Evolutionary conservation across 1,140 invertebrate genomes (phyloP).

Genomic region (Pemphigus obesinymphae): DNA sequence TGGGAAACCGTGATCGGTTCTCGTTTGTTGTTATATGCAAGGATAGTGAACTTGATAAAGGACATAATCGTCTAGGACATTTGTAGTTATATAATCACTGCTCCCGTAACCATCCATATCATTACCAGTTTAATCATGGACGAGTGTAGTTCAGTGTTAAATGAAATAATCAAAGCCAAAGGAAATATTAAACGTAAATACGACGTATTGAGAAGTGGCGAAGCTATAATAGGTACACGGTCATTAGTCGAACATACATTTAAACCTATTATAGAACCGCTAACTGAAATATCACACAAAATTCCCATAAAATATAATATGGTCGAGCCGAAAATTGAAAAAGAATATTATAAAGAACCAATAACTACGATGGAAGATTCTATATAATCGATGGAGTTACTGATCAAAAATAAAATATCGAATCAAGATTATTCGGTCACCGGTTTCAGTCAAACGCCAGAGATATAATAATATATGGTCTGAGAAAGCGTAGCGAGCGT

Average conservation of each 20-base stretch:
- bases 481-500: not conserved
- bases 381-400: not conserved
- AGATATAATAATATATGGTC: not conserved
- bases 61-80: too few relatives aligned
- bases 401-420: not conserved
- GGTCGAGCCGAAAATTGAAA: not conserved
- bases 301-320: not conserved
- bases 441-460: not conserved
- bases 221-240: not conserved
- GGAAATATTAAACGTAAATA: constrained; percentile 10
- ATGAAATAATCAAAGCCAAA: too few relatives aligned
- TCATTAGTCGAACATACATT: too few relatives aligned
- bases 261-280: too few relatives aligned
- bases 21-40: too few relatives aligned
- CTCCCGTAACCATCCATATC: not conserved
- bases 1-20: too few relatives aligned
- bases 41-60: too few relatives aligned
- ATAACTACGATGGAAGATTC: not conserved
- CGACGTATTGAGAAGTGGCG: not conserved
- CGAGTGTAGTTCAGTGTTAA: too few relatives aligned
- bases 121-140: too few relatives aligned
- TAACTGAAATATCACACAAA: too few relatives aligned
- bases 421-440: too few relatives aligned
- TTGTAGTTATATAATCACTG: too few relatives aligned
- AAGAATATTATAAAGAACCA: not conserved